phyloP scores from a whole-genome alignment of 2,888 invertebrate genomes.

The Heteropelma amictum region DNA sequence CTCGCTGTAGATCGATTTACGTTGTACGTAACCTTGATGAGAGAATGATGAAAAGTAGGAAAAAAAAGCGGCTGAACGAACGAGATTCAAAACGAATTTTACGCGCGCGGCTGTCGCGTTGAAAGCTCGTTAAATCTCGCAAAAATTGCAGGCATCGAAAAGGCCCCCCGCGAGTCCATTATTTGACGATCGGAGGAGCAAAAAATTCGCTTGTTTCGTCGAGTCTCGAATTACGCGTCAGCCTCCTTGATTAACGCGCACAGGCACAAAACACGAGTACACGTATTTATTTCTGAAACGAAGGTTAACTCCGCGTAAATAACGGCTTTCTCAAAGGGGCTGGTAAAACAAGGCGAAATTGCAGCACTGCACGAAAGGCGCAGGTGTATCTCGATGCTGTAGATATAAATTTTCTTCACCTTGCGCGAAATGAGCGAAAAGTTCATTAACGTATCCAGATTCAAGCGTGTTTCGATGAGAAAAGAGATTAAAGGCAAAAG shows the following conservation, averaged over 20 bases:
- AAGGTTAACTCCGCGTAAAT: background rate
- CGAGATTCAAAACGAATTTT: background rate
- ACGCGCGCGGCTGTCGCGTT: conserved; percentile 10
- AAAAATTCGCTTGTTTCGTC: no score
- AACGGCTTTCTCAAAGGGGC: background rate
- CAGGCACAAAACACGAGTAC: no score
- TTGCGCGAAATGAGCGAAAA: background rate
- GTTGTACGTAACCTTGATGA: conserved; percentile 2
- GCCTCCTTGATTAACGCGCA: no score
- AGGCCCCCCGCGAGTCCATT: no score
- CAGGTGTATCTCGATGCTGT: background rate
- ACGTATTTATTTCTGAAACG: no score
- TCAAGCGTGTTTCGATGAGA: background rate
- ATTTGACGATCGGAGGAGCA: no score
- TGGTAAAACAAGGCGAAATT: conserved; percentile 22
- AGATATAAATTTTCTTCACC: conserved; percentile 11
- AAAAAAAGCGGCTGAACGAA: background rate
- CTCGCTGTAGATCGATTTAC: background rate
- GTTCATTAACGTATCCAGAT: background rate
- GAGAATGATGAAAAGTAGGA: background rate
- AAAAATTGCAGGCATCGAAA: conserved; percentile 19
- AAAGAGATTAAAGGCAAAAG: background rate
- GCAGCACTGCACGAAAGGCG: background rate
- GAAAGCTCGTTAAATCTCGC: conserved; percentile 21
- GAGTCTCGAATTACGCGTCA: no score